A percentile compares a stretch with the other conserved stretches of the same genome.
These are phyloP conservation scores for Gonioctena quinquepunctata DNA, from an alignment of 1,140 invertebrate species.

Conservation along the genomic window DNA sequence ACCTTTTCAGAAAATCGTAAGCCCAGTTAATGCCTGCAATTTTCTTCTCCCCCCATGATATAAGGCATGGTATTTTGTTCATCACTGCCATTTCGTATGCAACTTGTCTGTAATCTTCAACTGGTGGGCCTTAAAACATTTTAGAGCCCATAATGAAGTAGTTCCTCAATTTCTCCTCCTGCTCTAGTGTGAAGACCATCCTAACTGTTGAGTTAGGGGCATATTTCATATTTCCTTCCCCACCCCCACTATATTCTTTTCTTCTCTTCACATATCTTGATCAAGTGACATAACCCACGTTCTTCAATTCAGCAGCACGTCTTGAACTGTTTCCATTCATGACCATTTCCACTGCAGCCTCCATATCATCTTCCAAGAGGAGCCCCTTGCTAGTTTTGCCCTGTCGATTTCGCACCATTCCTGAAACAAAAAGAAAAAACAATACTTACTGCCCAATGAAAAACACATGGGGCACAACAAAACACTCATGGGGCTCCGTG, in stretches of 20 bases:
- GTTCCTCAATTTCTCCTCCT: not conserved
- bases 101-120: not conserved
- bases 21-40: not conserved
- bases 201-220: too few species aligned
- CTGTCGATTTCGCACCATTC: not conserved
- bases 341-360: not conserved
- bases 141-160: not conserved
- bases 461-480: not conserved
- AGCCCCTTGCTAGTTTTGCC: not conserved
- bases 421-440: too few species aligned
- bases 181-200: too few species aligned
- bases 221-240: too few species aligned
- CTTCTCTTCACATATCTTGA: not conserved
- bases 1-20: constrained; percentile 11
- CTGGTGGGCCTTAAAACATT: not conserved
- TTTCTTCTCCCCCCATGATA: not conserved
- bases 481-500: not conserved
- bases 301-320: not conserved
- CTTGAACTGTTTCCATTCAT: too few species aligned
- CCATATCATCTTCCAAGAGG: not conserved
- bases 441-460: not conserved
- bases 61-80: not conserved
- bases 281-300: not conserved
- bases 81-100: not conserved
- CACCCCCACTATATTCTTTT: not conserved